These are phyloP conservation scores for Coluber constrictor DNA, from an alignment of 2,797 vertebrate genomes.

Conservation along the genomic window DNA sequence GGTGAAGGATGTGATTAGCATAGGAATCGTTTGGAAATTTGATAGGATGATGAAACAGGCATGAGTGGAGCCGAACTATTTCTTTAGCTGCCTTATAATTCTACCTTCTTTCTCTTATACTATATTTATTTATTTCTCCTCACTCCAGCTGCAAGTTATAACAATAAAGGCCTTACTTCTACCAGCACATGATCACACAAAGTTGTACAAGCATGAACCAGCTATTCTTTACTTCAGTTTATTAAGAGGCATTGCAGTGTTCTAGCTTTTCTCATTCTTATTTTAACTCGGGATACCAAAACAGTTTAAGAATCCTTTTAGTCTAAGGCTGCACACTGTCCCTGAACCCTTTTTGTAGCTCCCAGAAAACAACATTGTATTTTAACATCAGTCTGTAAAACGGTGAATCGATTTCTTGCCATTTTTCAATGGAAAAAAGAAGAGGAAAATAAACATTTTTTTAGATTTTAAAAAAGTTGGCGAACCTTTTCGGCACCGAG, in stretches of 20 bases:
- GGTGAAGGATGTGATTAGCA: background rate
- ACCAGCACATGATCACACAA: background rate
- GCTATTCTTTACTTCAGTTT: background rate
- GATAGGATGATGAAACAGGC: background rate
- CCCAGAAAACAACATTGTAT: background rate
- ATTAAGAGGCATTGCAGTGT: background rate
- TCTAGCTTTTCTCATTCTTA: background rate
- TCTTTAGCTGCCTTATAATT: background rate
- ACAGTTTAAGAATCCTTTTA: background rate
- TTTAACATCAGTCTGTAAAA: background rate
- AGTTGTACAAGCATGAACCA: background rate
- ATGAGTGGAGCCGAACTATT: background rate
- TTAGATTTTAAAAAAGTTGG: background rate
- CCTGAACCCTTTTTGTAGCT: background rate
- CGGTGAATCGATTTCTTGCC: background rate
- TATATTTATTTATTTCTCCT: background rate
- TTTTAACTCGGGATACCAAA: background rate
- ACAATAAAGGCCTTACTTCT: background rate
- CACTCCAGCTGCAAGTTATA: background rate
- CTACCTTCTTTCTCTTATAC: background rate
- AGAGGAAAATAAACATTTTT: background rate
- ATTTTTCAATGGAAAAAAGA: background rate
- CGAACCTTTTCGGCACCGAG: too few species aligned
- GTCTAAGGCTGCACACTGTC: background rate
- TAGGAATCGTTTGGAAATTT: background rate